These are phyloP conservation scores for Microcebus lehilahytsara DNA, from an alignment of 2,113 vertebrate genomes.

Conservation along the genomic window DNA sequence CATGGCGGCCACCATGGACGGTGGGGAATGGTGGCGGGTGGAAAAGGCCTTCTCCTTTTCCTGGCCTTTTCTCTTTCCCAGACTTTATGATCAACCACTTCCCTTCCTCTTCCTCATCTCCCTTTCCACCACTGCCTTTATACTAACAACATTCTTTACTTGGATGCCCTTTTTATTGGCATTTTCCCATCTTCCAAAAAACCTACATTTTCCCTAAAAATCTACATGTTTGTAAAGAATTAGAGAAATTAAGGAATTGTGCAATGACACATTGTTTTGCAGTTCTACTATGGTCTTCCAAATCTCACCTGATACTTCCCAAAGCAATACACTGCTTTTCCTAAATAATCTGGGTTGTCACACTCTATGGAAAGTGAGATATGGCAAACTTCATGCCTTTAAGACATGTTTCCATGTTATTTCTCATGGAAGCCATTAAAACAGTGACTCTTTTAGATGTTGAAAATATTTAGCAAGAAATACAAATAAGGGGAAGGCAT, in stretches of 20 bases:
- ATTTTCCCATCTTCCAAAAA: not conserved
- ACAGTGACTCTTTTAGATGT: not conserved
- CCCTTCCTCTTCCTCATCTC: not conserved
- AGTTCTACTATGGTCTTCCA: not conserved
- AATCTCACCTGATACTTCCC: not conserved
- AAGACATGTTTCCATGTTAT: not conserved
- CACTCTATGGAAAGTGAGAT: not conserved
- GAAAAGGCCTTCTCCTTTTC: no score
- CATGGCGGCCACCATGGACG: rapidly evolving
- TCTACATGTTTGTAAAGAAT: not conserved
- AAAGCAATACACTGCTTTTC: constrained; percentile 60
- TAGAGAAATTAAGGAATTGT: not conserved
- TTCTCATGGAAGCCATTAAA: constrained; percentile 9
- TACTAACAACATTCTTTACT: not conserved
- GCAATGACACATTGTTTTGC: not conserved
- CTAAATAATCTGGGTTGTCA: not conserved
- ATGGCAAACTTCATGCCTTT: not conserved
- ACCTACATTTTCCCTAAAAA: not conserved
- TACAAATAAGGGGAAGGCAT: not conserved
- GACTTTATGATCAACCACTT: not conserved
- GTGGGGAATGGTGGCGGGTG: rapidly evolving
- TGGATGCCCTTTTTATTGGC: not conserved
- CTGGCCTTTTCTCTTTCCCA: not conserved
- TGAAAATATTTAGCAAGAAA: constrained; percentile 22
- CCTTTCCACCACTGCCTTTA: not conserved